phyloP scores from a whole-genome alignment of 1,140 invertebrate genomes.

The Stegodyphus dumicola region DNA sequence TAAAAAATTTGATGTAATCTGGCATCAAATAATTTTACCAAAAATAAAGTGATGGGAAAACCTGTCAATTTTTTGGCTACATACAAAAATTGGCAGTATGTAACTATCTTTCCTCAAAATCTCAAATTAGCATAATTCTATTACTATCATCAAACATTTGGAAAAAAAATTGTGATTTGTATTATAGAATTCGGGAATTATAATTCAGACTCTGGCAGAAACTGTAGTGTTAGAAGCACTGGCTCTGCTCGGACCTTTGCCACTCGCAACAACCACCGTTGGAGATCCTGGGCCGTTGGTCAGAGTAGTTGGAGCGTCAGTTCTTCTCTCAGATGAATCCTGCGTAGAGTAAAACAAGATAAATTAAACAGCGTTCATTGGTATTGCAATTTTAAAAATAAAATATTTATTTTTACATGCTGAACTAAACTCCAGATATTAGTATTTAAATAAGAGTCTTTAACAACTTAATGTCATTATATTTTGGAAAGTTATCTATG shows the following conservation, averaged over 20 bases:
- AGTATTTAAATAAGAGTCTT: too few relatives aligned
- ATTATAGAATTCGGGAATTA: too few relatives aligned
- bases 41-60: too few relatives aligned
- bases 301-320: conserved; percentile 23
- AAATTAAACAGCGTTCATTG: too few relatives aligned
- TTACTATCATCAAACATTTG: background rate
- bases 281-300: conserved; percentile 53
- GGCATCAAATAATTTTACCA: too few relatives aligned
- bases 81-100: background rate
- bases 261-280: conserved; percentile 41
- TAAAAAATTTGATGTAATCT: too few relatives aligned
- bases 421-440: too few relatives aligned
- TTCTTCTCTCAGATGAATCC: conserved; percentile 28
- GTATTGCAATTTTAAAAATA: too few relatives aligned
- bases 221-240: conserved; percentile 16
- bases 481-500: too few relatives aligned
- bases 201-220: conserved; percentile 41
- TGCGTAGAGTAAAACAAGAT: background rate
- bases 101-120: background rate
- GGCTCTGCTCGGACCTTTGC: background rate
- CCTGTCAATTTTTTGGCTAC: background rate
- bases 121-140: background rate
- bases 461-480: too few relatives aligned
- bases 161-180: background rate
- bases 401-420: background rate